Conservation (phyloP, 2,888 invertebrate species). For the Hypselothyrea guttata region DNA sequence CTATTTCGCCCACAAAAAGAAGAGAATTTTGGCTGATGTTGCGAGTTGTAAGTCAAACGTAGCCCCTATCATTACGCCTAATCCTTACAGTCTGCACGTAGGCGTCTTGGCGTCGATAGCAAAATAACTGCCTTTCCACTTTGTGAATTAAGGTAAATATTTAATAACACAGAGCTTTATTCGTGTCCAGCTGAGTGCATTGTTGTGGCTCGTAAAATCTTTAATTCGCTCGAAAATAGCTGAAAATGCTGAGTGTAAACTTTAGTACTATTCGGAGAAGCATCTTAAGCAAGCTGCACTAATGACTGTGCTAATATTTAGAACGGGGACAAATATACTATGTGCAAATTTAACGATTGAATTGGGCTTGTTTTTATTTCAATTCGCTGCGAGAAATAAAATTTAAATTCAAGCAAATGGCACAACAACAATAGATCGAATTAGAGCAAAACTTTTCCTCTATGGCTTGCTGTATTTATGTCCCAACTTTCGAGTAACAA, state of each 20-base stretch:
- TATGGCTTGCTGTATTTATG: too few species aligned
- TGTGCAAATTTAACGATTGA: too few species aligned
- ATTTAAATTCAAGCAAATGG: too few species aligned
- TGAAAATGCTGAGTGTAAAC: conserved; percentile 14
- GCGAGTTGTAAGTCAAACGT: conserved; percentile 41
- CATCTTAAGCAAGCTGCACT: too few species aligned
- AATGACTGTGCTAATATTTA: too few species aligned
- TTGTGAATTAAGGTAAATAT: conserved; percentile 59
- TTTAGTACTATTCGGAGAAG: conserved; percentile 1
- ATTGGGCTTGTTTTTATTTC: too few species aligned
- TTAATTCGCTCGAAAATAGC: conserved; percentile 33
- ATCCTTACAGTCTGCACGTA: conserved; percentile 33
- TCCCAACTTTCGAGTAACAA: not conserved
- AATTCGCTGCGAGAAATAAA: too few species aligned
- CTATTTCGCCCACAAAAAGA: conserved; percentile 19
- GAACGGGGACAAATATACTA: too few species aligned
- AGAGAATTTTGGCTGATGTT: conserved; percentile 53
- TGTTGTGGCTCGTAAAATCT: conserved; percentile 48
- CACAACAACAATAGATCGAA: too few species aligned
- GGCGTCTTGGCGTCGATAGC: not conserved
- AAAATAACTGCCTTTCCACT: conserved; percentile 55
- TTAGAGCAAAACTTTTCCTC: too few species aligned
- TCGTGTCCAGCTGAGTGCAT: conserved; percentile 26
- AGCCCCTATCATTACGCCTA: conserved; percentile 4
- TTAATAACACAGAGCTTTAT: conserved; percentile 43